phyloP scores from a whole-genome alignment of 2,888 invertebrate genomes.

The Petrophora chlorosata region DNA sequence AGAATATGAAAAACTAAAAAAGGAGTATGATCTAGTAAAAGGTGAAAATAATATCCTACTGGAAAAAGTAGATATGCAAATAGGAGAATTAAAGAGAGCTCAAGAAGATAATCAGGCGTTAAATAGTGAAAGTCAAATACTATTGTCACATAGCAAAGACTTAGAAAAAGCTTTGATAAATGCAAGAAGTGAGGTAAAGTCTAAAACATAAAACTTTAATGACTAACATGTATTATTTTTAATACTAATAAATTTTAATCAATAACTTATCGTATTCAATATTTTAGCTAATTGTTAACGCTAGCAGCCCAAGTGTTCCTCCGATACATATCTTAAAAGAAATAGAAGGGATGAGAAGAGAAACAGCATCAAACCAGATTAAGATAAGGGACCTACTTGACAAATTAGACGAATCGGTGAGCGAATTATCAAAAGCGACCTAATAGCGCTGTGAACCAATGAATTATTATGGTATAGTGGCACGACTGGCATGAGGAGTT shows the following conservation, averaged over 20 bases:
- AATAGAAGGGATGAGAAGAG: conserved; percentile 61
- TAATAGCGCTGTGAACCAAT: too few species aligned
- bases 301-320: conserved; percentile 32
- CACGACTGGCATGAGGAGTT: too few species aligned
- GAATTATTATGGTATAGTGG: too few species aligned
- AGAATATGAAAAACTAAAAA: conserved; percentile 52
- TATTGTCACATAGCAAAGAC: conserved; percentile 55
- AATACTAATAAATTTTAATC: too few species aligned
- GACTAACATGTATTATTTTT: too few species aligned
- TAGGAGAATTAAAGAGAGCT: conserved; percentile 44
- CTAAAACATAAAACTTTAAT: too few species aligned
- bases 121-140: conserved; percentile 48
- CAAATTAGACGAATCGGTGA: conserved; percentile 66
- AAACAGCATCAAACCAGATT: conserved; percentile 54
- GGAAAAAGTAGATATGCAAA: conserved; percentile 47
- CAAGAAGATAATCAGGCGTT: conserved; percentile 56
- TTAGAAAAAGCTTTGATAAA: conserved; percentile 61
- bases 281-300: conserved; percentile 10
- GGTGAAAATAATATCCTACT: conserved; percentile 57
- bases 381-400: conserved; percentile 59
- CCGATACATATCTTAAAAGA: conserved; percentile 51
- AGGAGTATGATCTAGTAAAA: conserved; percentile 43
- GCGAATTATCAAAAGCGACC: background rate
- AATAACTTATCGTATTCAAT: too few species aligned
- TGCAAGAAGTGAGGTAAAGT: conserved; percentile 59